Base-by-base conservation (phyloP, 1,140 invertebrate genomes). In the Aphelenchoides besseyi region DNA sequence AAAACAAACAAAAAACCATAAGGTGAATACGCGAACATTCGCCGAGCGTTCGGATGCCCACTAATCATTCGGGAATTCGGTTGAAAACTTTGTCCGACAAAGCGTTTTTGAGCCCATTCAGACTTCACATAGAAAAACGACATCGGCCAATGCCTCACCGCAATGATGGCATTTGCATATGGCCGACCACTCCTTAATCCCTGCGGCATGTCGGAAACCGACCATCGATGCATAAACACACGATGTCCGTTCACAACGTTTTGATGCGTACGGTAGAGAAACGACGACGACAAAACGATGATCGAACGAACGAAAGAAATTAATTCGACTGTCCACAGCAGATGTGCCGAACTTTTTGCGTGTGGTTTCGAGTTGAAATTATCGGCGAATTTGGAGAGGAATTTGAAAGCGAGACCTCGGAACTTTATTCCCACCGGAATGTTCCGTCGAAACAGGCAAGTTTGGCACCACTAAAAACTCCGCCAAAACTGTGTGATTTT, bases 381-480 rank as follows among this genome's bases (percentile, higher is more conserved):
- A 48, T 48, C 41, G 41, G 41, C 41, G 41, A 48, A 48, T 48
- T 48, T 48, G 41, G 41, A 23, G 41, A 23, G 12, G 41, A 64
- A 64, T 37, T 12, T 26, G 29, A 64, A 52, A 64, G 62, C 12
- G 62, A 54, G 62, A 64, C 18, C 23, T 12, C n/a, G 41, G 61
- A 41, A 64, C 5, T 64, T 53, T 5, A 41, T 12, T 5, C 5
- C 5, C 62, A 67, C 16, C 5, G 9, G 62, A 30, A 18, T 30
- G 18, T 5, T 30, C 55, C 5, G 28, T 61, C 57, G 12, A 35
- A 9, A 9, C 16, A 68, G 61, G 28, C 66, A 36, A 54, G 54
- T 54, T 68, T 28, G 66, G 61, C 66, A 16, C 23, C 41, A 48
- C 41, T 48, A 48, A 48, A 48, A 12, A 48, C 41, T 12, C 41